These are phyloP conservation scores for Eumeta japonica DNA, from an alignment of 1,140 invertebrate genomes.

Conservation along the genomic window DNA sequence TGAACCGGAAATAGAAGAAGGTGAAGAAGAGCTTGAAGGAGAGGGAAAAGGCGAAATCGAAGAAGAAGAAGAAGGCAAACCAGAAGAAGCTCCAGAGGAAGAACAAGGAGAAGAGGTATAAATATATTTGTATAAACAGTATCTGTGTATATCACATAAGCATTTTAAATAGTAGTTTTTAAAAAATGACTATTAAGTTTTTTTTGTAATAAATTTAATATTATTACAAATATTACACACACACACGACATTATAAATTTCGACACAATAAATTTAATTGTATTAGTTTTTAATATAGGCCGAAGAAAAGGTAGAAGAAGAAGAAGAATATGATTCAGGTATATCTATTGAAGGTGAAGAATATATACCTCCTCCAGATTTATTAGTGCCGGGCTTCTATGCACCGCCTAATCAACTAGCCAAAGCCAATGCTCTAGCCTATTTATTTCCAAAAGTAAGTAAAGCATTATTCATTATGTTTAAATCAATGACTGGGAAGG, in stretches of 20 bases:
- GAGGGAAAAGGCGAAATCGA: slow-evolving; percentile 13
- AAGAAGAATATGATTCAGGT: slow-evolving; percentile 39
- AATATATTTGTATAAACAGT: background rate
- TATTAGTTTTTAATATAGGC: slow-evolving; percentile 4
- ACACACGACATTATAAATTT: too few relatives aligned
- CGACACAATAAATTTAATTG: background rate
- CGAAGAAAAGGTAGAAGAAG: slow-evolving; percentile 22
- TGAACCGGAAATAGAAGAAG: slow-evolving; percentile 16
- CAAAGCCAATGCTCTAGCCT: slow-evolving; percentile 35
- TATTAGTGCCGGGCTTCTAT: slow-evolving; percentile 45
- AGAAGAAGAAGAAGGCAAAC: slow-evolving; percentile 2
- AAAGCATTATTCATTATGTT: slow-evolving; percentile 1
- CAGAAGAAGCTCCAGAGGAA: slow-evolving; percentile 15
- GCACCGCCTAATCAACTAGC: slow-evolving; percentile 39
- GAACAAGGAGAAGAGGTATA: slow-evolving; percentile 3
- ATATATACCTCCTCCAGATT: slow-evolving; percentile 43
- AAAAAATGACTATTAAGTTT: too few relatives aligned
- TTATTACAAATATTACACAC: background rate
- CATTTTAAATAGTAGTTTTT: too few relatives aligned
- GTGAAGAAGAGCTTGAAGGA: slow-evolving; percentile 3
- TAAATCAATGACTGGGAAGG: background rate
- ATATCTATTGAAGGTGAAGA: slow-evolving; percentile 39
- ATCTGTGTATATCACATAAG: background rate
- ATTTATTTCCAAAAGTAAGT: slow-evolving; percentile 40
- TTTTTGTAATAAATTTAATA: background rate